Percentiles rank a stretch among this genome's conserved stretches.
Conservation (phyloP, 1,140 invertebrate genomes). For the Trichonephila clavata region DNA sequence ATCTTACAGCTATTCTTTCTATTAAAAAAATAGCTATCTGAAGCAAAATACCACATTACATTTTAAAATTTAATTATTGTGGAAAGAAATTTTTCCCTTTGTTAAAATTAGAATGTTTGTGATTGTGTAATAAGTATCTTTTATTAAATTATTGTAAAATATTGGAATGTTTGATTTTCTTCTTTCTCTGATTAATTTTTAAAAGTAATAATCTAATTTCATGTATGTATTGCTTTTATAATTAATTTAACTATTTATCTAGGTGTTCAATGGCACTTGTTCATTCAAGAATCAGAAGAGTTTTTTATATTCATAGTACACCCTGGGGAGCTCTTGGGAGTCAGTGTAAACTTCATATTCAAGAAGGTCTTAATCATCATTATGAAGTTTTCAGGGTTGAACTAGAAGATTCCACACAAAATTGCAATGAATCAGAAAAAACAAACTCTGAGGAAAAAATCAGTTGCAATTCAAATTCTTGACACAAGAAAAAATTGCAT, state of each 20-base stretch:
- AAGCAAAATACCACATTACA: too few species aligned
- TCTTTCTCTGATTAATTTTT: too few species aligned
- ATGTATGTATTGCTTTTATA: background rate
- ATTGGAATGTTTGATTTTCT: too few species aligned
- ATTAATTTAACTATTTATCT: constrained; percentile 41
- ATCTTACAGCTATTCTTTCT: too few species aligned
- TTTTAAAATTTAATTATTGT: too few species aligned
- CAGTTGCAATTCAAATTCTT: background rate
- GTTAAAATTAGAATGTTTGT: too few species aligned
- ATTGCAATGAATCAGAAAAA: background rate
- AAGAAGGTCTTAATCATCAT: constrained; percentile 93
- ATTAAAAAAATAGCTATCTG: too few species aligned
- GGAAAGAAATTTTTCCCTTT: too few species aligned
- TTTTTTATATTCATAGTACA: constrained; percentile 88
- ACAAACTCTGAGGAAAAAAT: background rate
- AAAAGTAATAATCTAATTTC: too few species aligned
- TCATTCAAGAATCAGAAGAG: constrained; percentile 90
- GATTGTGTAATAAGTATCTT: too few species aligned
- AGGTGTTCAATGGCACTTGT: constrained; percentile 93
- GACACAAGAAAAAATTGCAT: background rate
- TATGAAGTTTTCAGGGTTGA: constrained; percentile 87
- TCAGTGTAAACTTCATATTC: constrained; percentile 87
- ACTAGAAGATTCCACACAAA: background rate
- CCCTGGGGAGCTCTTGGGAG: constrained; percentile 87
- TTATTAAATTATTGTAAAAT: too few species aligned